Conservation (phyloP, 2,888 invertebrate species). For the Hirtodrosophila cameraria region DNA sequence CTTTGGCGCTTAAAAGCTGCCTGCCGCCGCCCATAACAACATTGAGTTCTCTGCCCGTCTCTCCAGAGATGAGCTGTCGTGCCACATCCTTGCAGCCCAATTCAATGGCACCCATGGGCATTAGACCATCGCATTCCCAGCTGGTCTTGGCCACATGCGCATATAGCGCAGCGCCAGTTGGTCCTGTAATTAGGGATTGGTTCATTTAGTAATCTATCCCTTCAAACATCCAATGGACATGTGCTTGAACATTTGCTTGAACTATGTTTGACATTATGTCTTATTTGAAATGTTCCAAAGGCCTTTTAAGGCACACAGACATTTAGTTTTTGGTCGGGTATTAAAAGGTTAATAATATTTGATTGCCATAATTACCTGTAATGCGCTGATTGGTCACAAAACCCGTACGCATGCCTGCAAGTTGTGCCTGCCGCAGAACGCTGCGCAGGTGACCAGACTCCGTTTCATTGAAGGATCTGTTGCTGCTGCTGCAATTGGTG, state of each 20-base stretch:
- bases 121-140: conserved; percentile 92
- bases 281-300: no score
- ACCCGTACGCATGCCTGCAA: conserved; percentile 90
- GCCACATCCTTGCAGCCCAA: conserved; percentile 91
- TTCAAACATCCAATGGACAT: no score
- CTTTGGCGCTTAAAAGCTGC: conserved; percentile 87
- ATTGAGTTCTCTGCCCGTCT: conserved; percentile 87
- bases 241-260: no score
- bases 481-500: conserved; percentile 88
- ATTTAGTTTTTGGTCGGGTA: no score
- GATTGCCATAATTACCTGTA: no score
- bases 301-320: no score
- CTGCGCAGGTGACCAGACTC: conserved; percentile 86
- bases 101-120: conserved; percentile 85
- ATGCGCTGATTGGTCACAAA: conserved; percentile 94
- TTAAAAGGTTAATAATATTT: no score
- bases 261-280: no score
- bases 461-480: conserved; percentile 85
- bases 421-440: conserved; percentile 89
- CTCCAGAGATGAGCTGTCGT: conserved; percentile 90
- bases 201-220: no score
- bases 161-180: conserved; percentile 91
- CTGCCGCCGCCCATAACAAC: conserved; percentile 92
- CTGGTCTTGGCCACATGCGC: conserved; percentile 89
- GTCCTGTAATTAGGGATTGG: no score